Percentiles rank a stretch among this genome's conserved stretches.
phyloP scores from a whole-genome alignment of 37 sponge, comb jelly and placozoan genomes.

The Petrosia ficiformis region DNA sequence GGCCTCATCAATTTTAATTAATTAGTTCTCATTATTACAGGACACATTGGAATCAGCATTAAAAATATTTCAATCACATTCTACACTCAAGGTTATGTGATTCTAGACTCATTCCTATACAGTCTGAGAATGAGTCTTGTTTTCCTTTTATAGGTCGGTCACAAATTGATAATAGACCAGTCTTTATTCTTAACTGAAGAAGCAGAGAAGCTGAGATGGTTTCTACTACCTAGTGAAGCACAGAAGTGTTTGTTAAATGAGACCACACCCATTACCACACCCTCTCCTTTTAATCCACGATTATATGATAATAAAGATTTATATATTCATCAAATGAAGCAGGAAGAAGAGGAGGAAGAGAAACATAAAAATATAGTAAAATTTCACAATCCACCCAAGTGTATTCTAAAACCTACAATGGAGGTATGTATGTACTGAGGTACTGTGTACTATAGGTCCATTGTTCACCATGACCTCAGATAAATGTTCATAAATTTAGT shows the following conservation, averaged over 20 bases:
- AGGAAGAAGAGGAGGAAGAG: neutral
- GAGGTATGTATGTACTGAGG: conserved; percentile 25
- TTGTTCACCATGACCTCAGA: too few species aligned
- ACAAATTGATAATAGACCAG: conserved; percentile 9
- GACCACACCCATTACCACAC: conserved; percentile 6
- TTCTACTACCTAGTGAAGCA: conserved; percentile 77
- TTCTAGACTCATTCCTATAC: neutral
- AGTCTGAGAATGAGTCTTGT: neutral
- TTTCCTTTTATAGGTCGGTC: neutral
- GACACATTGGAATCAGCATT: conserved; percentile 41
- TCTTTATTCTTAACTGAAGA: conserved; percentile 44
- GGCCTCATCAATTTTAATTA: too few species aligned
- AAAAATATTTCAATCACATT: conserved; percentile 29
- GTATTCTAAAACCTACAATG: conserved; percentile 70
- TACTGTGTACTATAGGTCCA: neutral
- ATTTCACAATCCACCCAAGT: conserved; percentile 80
- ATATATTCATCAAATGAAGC: neutral
- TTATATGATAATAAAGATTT: neutral
- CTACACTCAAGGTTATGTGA: conserved; percentile 7
- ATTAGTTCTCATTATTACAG: conserved; percentile 8
- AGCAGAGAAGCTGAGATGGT: conserved; percentile 78
- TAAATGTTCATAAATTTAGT: too few species aligned
- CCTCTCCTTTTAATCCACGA: conserved; percentile 59
- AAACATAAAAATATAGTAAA: neutral
- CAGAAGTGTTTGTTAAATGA: conserved; percentile 13